These are phyloP conservation scores for Troides helena DNA, from an alignment of 2,888 invertebrate genomes.

Conservation along the genomic window DNA sequence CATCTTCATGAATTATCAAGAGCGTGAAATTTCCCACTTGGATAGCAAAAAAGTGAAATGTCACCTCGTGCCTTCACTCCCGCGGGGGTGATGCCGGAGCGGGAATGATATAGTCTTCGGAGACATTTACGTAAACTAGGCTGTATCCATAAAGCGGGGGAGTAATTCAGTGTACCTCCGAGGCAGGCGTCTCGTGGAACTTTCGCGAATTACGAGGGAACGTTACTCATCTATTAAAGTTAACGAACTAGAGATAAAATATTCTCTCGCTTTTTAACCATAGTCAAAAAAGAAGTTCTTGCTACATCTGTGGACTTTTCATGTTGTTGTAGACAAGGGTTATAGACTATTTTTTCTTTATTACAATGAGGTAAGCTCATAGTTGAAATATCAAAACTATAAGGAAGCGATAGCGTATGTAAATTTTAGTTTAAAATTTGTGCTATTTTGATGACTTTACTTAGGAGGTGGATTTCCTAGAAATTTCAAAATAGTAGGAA, in stretches of 20 bases:
- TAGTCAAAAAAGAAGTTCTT: not conserved
- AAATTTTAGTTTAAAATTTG: too few species aligned
- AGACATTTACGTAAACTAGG: conserved; percentile 47
- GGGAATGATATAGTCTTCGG: conserved; percentile 34
- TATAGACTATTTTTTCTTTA: too few species aligned
- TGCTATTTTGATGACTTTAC: too few species aligned
- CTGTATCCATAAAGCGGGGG: conserved; percentile 38
- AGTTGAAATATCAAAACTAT: too few species aligned
- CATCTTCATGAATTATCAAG: conserved; percentile 63
- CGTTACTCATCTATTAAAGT: conserved; percentile 25
- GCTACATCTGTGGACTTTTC: not conserved
- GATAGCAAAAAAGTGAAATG: conserved; percentile 52
- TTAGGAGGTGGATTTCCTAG: too few species aligned
- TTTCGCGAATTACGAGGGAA: conserved; percentile 22
- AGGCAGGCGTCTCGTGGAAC: conserved; percentile 9
- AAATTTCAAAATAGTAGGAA: too few species aligned
- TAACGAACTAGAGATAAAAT: conserved; percentile 16
- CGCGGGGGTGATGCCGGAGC: conserved; percentile 40
- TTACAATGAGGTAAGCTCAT: too few species aligned
- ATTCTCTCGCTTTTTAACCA: not conserved
- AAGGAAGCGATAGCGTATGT: too few species aligned
- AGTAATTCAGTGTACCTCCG: conserved; percentile 25
- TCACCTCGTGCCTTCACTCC: conserved; percentile 48
- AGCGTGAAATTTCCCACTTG: conserved; percentile 51
- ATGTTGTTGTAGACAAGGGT: too few species aligned